A percentile compares a stretch with the other conserved stretches of the same genome.
Conservation (phyloP, 30 jellyfish, hydroid and myxozoan genomes). For the Hydractinia symbiolongicarpus region DNA sequence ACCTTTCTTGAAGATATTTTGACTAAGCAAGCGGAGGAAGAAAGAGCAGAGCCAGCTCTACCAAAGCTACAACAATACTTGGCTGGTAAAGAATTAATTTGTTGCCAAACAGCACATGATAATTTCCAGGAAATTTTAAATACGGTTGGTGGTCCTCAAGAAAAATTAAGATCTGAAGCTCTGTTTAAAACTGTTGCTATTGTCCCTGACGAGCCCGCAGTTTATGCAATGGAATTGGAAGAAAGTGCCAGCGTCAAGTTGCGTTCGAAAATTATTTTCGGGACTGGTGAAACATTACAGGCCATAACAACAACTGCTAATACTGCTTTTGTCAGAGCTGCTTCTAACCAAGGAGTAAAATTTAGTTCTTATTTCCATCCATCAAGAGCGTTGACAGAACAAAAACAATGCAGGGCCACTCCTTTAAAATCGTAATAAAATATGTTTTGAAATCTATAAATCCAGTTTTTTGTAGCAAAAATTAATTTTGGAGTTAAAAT, state of each 20-base stretch:
- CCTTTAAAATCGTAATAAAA: background rate
- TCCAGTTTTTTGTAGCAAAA: too few relatives aligned
- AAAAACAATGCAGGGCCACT: conserved; percentile 34
- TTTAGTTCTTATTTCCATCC: conserved; percentile 57
- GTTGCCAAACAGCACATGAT: conserved; percentile 59
- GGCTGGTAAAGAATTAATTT: conserved; percentile 47
- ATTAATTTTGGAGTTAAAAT: too few relatives aligned
- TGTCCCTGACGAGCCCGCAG: conserved; percentile 63
- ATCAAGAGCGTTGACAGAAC: conserved; percentile 77
- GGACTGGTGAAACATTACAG: conserved; percentile 69
- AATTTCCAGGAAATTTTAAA: conserved; percentile 44
- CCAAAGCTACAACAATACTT: conserved; percentile 45
- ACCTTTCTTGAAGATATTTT: conserved; percentile 48
- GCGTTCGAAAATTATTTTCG: conserved; percentile 70
- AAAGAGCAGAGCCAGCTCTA: conserved; percentile 49
- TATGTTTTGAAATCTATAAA: too few relatives aligned
- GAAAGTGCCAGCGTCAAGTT: conserved; percentile 57
- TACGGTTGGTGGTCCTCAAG: conserved; percentile 70
- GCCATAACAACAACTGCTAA: conserved; percentile 80
- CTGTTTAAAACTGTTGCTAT: conserved; percentile 30
- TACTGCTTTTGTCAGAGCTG: conserved; percentile 79
- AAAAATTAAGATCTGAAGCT: conserved; percentile 52
- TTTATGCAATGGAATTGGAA: conserved; percentile 34
- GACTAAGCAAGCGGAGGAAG: conserved; percentile 66
- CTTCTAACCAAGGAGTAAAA: conserved; percentile 68